Evolutionary conservation across 1,140 invertebrate genomes (phyloP), one percentile per base, ranked within the genome.

Genomic region (Eurosta solidaginis): DNA sequence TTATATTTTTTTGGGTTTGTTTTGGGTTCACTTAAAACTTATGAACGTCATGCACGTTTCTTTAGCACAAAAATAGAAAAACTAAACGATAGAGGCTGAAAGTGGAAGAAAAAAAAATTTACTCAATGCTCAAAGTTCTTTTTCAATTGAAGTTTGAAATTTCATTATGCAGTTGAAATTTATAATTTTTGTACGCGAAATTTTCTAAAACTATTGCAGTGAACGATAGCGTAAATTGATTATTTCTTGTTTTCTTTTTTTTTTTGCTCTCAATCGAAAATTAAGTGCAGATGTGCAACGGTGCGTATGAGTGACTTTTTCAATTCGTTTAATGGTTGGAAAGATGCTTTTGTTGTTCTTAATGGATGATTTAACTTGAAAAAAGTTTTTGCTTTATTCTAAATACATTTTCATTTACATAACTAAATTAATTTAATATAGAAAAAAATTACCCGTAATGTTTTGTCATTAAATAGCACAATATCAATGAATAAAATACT

Each of bases 121-220:
- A n/a, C n/a, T n/a, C 33, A 68, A 68, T 68, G 59, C 22, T 40
- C 33, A 40, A 36, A 68, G 59, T 68, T 68, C 17, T 20, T 68
- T 54, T 68, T 68, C 59, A 68, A 68, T 40, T 68, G 59, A 68
- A 68, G 59, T 68, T 68, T 68, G 29, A 40, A 68, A 68, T 22
- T 68, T 68, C 59, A 68, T 68, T 68, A 68, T 68, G 29, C 59
- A 40, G n/a, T 20, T 68, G 59, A 68, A 68, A 68, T 68, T 68
- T 68, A 68, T 68, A 68, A 68, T 42, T 42, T 68, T 68, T 22
- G 17, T 68, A 40, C 33, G 33, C 59, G 33, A 40, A 68, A 52
- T 33, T 68, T 25, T 4, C 33, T 29, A 36, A 59, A 59, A 59
- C 54, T 68, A 40, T 33, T 68, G 59, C 29, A 68, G 33, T 68